Evolutionary conservation across 2,113 vertebrate genomes (phyloP).

Genomic region (Myrmecophaga tridactyla): DNA sequence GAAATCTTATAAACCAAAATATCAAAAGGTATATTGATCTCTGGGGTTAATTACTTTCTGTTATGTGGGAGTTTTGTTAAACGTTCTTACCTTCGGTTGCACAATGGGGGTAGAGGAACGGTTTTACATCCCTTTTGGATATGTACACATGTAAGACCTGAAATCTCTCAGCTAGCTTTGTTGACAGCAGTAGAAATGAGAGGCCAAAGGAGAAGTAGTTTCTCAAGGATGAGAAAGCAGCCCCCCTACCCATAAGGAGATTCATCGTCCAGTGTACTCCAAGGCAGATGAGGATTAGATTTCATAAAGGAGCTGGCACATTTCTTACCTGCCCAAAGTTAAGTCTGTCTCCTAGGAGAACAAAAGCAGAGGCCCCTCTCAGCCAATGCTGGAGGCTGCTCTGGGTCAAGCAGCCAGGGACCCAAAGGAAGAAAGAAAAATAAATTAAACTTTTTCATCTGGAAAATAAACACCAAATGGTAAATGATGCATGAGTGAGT

Average conservation of each 20-base stretch:
- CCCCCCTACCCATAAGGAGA: rapidly evolving
- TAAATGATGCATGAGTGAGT: conserved; percentile 79
- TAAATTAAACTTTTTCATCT: conserved; percentile 83
- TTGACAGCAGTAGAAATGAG: neutral
- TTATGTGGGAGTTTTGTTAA: neutral
- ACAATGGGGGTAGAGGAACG: neutral
- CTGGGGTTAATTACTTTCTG: neutral
- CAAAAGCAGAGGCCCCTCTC: neutral
- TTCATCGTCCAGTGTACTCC: neutral
- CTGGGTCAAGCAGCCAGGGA: conserved; percentile 72
- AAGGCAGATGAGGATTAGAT: neutral
- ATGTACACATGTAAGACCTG: neutral
- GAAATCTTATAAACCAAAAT: neutral
- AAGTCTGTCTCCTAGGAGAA: neutral
- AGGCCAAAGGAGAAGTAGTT: neutral
- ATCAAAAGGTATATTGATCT: too few species aligned
- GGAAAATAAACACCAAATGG: conserved; percentile 84
- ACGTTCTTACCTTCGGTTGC: neutral
- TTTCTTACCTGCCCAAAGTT: neutral
- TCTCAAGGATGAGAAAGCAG: neutral
- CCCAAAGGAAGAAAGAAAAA: conserved; percentile 78
- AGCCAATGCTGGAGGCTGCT: conserved; percentile 38
- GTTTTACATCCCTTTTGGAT: neutral
- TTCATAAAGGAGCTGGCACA: neutral
- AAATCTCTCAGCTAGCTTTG: neutral